Evolutionary conservation across 2,888 invertebrate species (phyloP).

Genomic region (Drosophila helvetica): DNA sequence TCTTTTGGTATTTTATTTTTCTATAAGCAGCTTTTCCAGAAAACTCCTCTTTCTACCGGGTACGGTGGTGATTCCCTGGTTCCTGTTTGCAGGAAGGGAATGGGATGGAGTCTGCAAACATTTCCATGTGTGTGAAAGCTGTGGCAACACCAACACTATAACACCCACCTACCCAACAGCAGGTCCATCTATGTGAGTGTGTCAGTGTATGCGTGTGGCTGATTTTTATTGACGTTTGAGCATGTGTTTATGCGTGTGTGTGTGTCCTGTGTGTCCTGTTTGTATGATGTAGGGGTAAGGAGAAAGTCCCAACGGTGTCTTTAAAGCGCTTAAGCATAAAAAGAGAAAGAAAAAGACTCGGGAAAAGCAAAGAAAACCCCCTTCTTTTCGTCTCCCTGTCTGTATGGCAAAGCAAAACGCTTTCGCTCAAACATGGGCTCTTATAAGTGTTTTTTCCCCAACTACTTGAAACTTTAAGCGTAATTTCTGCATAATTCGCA

Average conservation of each 20-base stretch:
- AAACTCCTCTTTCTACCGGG: constrained; percentile 16
- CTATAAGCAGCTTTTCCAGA: constrained; percentile 73
- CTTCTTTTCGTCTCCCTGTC: background rate
- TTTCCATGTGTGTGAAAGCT: constrained; percentile 77
- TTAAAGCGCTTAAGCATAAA: constrained; percentile 73
- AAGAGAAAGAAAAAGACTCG: constrained; percentile 37
- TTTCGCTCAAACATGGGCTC: constrained; percentile 48
- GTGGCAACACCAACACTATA: constrained; percentile 34
- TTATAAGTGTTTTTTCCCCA: constrained; percentile 23
- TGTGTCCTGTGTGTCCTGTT: constrained; percentile 38
- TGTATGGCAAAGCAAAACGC: constrained; percentile 25
- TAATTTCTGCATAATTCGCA: constrained; percentile 73
- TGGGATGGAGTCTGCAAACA: constrained; percentile 72
- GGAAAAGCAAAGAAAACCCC: constrained; percentile 2
- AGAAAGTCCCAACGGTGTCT: constrained; percentile 70
- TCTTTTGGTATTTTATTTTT: constrained; percentile 62
- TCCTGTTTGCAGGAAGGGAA: background rate
- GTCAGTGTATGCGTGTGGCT: constrained; percentile 16
- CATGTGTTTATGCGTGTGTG: constrained; percentile 41
- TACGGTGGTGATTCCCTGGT: background rate
- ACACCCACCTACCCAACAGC: constrained; percentile 18
- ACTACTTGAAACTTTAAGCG: constrained; percentile 70
- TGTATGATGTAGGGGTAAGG: constrained; percentile 35
- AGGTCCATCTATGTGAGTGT: constrained; percentile 12
- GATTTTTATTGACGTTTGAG: constrained; percentile 54